Base-by-base conservation (phyloP, 2,113 vertebrate genomes). In the Danionella cerebrum region DNA sequence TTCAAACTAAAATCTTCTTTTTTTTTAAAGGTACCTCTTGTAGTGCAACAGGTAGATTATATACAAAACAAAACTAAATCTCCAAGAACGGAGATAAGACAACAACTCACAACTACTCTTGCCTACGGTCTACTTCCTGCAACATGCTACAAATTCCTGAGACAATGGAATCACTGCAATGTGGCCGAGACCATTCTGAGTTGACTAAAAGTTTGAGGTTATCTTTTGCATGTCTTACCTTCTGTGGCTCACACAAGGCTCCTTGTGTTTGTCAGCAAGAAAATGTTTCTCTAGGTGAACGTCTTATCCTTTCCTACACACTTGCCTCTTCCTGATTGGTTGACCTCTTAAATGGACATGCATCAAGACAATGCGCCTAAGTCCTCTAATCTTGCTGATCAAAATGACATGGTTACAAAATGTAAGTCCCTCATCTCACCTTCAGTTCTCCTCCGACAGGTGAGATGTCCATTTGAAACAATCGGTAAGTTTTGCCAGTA, bases 381-480 rank as follows among this genome's bases (percentile, higher is more conserved):
- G 83, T 80, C 77, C 69, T 68, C 67, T 87, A 85, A 86, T 86
- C 87, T 78, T 77, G 76, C 65, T 78, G 79, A 82, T 71, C 76
- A 80, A 71, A 19, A 50, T 76, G 76, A 72, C 78, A 66, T 39
- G 8, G 54, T 45, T 48, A 67, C 69, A 48, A 33, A 8, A 72
- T 75, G 65, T 85, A 79, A 86, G 77, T 75, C 79, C 66, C 54
- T n/a, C 21, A 24, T 19, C 51, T 27, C 66, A 64, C 44, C 38
- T 62, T 65, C 31, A 19, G 14, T 38, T 27, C 16, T 31, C 29
- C 45, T 13, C 27, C 10, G 35, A 41, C 12, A 55, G 21, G 14
- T 5, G 18, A 48, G 38, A 57, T 12, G n/a, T n/a, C n/a, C n/a
- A n/a, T n/a, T n/a, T n/a, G n/a, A n/a, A n/a, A n/a, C n/a, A n/a